Evolutionary conservation across 2,797 vertebrate genomes (phyloP).

Genomic region (Smutsia temminckii): DNA sequence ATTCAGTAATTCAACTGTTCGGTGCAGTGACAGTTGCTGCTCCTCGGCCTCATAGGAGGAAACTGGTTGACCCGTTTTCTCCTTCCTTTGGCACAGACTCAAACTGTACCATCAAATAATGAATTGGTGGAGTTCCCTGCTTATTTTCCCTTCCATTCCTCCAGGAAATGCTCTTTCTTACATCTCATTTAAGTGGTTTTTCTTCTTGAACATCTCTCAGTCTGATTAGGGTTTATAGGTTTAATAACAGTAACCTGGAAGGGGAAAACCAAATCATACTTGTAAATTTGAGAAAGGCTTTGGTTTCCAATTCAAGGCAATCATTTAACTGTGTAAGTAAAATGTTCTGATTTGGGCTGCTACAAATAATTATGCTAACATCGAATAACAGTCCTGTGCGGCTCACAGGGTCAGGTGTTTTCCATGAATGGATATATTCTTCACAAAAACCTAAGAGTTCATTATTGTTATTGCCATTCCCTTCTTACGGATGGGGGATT

Average conservation of each 20-base stretch:
- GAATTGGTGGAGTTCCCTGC: not conserved
- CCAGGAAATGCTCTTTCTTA: not conserved
- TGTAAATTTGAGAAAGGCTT: not conserved
- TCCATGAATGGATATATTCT: not conserved
- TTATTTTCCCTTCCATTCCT: conserved; percentile 4
- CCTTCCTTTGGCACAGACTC: not conserved
- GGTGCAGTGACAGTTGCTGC: not conserved
- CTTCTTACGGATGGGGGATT: not conserved
- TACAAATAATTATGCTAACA: not conserved
- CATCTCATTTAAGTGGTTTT: not conserved
- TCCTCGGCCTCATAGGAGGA: not conserved
- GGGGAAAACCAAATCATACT: not conserved
- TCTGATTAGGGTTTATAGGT: not conserved
- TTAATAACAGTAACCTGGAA: not conserved
- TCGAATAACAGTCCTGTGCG: not conserved
- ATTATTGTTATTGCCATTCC: not conserved
- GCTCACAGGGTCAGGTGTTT: not conserved
- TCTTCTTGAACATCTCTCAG: not conserved
- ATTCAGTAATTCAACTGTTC: not conserved
- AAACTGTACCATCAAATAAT: not conserved
- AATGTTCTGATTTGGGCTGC: not conserved
- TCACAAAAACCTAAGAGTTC: not conserved
- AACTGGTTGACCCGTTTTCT: not conserved
- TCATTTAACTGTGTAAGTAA: not conserved
- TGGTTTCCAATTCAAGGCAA: not conserved